phyloP scores from a whole-genome alignment of 2,113 vertebrate species.

The Perca schrenkii region DNA sequence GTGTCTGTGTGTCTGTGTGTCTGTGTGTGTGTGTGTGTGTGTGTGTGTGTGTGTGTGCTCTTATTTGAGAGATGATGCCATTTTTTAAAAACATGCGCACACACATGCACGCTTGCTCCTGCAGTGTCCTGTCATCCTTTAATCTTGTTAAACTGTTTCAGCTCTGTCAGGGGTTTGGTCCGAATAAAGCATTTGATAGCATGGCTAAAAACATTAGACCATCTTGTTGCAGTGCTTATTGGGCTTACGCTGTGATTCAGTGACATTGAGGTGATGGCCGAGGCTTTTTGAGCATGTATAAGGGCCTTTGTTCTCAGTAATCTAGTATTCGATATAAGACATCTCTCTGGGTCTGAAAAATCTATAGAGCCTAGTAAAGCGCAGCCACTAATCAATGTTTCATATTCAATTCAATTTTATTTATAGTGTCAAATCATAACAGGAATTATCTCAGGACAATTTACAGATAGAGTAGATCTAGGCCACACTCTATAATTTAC shows the following conservation, averaged over 20 bases:
- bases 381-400: not conserved
- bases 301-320: conserved; percentile 34
- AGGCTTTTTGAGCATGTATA: conserved; percentile 19
- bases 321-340: conserved; percentile 24
- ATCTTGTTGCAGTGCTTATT: conserved; percentile 49
- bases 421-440: no score
- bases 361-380: not conserved
- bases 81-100: conserved; percentile 66
- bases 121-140: conserved; percentile 75
- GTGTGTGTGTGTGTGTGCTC: not conserved
- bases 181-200: conserved; percentile 65
- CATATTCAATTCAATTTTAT: not conserved
- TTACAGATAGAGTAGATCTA: no score
- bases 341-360: not conserved
- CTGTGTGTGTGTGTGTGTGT: not conserved
- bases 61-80: conserved; percentile 72
- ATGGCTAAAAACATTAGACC: conserved; percentile 69
- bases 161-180: conserved; percentile 73
- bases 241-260: conserved; percentile 34
- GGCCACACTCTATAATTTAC: no score
- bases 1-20: conserved; percentile 23
- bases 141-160: conserved; percentile 82
- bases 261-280: conserved; percentile 62
- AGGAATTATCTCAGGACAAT: no score
- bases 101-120: conserved; percentile 42